Percentiles rank a stretch among this genome's conserved stretches.
phyloP scores from a whole-genome alignment of 2,113 vertebrate genomes.

The Gadus macrocephalus region DNA sequence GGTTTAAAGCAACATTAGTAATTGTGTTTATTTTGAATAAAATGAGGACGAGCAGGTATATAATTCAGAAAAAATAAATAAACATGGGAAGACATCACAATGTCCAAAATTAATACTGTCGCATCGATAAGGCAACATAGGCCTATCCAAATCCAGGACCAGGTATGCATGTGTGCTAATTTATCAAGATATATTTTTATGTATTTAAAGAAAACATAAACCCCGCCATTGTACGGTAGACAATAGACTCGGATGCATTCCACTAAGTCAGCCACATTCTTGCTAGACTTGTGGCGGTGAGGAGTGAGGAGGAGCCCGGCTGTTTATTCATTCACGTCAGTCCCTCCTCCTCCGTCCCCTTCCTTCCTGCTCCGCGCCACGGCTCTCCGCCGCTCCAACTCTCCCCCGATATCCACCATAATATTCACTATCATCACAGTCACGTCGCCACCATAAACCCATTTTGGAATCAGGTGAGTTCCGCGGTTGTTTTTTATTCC shows the following conservation, averaged over 20 bases:
- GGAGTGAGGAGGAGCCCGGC: constrained; percentile 65
- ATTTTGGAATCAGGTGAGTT: constrained; percentile 77
- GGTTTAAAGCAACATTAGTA: constrained; percentile 6
- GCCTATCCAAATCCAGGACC: background rate
- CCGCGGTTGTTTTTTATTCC: constrained; percentile 16
- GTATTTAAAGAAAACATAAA: background rate
- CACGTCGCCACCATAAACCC: constrained; percentile 75
- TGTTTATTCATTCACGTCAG: constrained; percentile 78
- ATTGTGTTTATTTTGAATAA: background rate
- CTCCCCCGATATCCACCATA: constrained; percentile 51
- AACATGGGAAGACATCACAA: background rate
- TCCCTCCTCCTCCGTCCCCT: constrained; percentile 57
- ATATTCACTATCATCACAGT: constrained; percentile 41
- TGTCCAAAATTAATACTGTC: background rate
- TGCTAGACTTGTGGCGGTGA: constrained; percentile 50
- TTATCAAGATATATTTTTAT: background rate
- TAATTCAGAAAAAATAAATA: background rate
- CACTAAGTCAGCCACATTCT: constrained; percentile 33
- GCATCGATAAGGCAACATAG: background rate
- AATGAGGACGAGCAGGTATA: background rate
- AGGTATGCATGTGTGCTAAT: background rate
- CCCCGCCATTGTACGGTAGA: background rate
- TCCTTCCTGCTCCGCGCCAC: constrained; percentile 72
- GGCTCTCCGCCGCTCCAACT: constrained; percentile 62
- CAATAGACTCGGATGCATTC: background rate